Evolutionary conservation across 2,797 vertebrate genomes (phyloP).

Genomic region (Parauchenoglanis ngamensis): DNA sequence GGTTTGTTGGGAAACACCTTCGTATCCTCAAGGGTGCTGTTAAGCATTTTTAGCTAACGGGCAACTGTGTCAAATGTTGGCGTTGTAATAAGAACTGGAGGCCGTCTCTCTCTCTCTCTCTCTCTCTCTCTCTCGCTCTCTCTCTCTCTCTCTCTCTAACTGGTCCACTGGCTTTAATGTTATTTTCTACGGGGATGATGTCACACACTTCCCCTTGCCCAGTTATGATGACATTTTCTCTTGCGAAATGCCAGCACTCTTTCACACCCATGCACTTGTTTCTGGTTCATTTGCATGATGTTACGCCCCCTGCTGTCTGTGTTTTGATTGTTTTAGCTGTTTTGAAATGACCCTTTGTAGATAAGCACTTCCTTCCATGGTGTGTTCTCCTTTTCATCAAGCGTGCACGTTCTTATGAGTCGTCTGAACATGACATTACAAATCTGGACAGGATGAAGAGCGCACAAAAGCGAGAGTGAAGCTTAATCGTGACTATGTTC

Average conservation of each 20-base stretch:
- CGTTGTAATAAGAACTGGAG: neutral
- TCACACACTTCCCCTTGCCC: slow-evolving; percentile 57
- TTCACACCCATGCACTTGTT: neutral
- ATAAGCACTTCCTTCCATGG: neutral
- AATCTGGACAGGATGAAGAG: slow-evolving; percentile 5
- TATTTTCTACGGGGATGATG: slow-evolving; percentile 60
- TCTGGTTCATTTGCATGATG: neutral
- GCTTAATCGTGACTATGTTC: neutral
- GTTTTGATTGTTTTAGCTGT: slow-evolving; percentile 5
- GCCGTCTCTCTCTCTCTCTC: neutral
- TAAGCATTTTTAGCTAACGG: slow-evolving; percentile 20
- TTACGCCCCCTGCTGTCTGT: slow-evolving; percentile 32
- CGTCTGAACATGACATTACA: neutral
- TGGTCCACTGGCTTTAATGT: slow-evolving; percentile 53
- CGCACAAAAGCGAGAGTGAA: neutral
- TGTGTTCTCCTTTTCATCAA: neutral
- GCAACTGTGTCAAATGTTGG: slow-evolving; percentile 14
- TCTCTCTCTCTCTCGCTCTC: neutral
- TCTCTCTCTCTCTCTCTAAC: slow-evolving; percentile 25
- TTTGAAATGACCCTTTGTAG: slow-evolving; percentile 8
- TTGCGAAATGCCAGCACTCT: slow-evolving; percentile 21
- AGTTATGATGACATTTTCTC: slow-evolving; percentile 57
- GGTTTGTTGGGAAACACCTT: slow-evolving; percentile 27
- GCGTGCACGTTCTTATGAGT: neutral
- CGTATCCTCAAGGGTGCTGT: neutral